Base-by-base conservation (phyloP, 2,797 vertebrate species). In the Alfaro cultratus region DNA sequence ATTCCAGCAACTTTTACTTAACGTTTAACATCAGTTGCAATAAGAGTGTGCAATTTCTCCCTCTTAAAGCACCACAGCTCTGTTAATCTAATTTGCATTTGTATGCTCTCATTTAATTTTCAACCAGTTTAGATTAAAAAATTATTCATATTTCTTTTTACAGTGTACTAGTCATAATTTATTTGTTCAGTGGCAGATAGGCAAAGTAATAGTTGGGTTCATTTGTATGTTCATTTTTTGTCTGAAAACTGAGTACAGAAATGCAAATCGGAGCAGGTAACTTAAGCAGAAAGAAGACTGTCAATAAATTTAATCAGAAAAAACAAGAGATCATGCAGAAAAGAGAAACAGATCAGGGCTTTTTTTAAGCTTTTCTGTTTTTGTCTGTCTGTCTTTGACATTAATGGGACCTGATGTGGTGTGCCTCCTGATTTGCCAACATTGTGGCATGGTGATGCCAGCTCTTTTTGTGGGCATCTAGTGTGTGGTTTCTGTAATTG, bases 361-460 rank as follows among this genome's bases (percentile, higher is more conserved):
- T 84, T 83, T 85, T 60, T 85, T 77, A 34, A 77, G 68, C 12
- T 45, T 84, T 78, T 83, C 68, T 82, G 39, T 53, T 77, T 83
- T n/a, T 74, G 49, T 68, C 49, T 23, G n/a, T 74, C 73, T 81
- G 41, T 84, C 70, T 91, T 81, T 92, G 87, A 90, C 89, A 89
- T 87, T 89, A 90, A 91, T 92, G 81, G 87, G 80, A 90, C 83
- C 76, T 87, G 85, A 93, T 91, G 80, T 90, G 81, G 47, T 85
- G 83, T 88, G 53, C 81, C 75, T 85, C 75, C 75, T 83, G 80
- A 81, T 88, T 88, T 85, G 89, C 88, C 87, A 92, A 80, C 78
- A 87, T 82, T 75, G 73, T 86, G 78, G 67, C 73, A 74, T 39
- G 79, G 73, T 83, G 67, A 82, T 84, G 86, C 88, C 88, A 91